Evolutionary conservation across 2,113 vertebrate species (phyloP).

Genomic region (Salvelinus fontinalis): DNA sequence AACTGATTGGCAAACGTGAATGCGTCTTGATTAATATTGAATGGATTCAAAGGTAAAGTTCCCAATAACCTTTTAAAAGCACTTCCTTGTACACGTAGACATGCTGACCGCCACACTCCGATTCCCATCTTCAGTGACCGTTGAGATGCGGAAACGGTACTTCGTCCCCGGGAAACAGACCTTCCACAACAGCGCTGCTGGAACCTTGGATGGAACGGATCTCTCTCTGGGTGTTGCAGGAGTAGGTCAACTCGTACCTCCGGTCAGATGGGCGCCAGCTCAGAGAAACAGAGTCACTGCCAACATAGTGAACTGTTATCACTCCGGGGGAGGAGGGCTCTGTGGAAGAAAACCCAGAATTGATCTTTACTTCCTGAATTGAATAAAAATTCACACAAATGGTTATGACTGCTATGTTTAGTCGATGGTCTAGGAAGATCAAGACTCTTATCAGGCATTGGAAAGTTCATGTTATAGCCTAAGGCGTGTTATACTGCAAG

Average conservation of each 20-base stretch:
- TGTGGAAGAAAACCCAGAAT: slow-evolving; percentile 16
- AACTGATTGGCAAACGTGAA: too few species aligned
- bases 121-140: slow-evolving; percentile 24
- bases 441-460: too few species aligned
- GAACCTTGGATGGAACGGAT: not conserved
- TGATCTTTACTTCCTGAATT: too few species aligned
- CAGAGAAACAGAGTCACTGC: slow-evolving; percentile 34
- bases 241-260: slow-evolving; percentile 31
- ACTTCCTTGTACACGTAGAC: slow-evolving; percentile 46
- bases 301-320: slow-evolving; percentile 18
- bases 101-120: slow-evolving; percentile 14
- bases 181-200: slow-evolving; percentile 14
- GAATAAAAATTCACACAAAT: too few species aligned
- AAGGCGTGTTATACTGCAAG: too few species aligned
- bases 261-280: slow-evolving; percentile 2
- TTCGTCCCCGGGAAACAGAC: slow-evolving; percentile 40
- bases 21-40: too few species aligned
- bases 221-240: not conserved
- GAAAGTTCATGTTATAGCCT: too few species aligned
- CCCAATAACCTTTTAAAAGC: not conserved
- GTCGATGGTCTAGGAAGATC: too few species aligned
- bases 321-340: slow-evolving; percentile 30
- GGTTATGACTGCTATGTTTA: too few species aligned
- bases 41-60: too few species aligned
- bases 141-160: slow-evolving; percentile 38